Evolutionary conservation across 2,888 invertebrate species (phyloP).

Genomic region (Margaritifera margaritifera): DNA sequence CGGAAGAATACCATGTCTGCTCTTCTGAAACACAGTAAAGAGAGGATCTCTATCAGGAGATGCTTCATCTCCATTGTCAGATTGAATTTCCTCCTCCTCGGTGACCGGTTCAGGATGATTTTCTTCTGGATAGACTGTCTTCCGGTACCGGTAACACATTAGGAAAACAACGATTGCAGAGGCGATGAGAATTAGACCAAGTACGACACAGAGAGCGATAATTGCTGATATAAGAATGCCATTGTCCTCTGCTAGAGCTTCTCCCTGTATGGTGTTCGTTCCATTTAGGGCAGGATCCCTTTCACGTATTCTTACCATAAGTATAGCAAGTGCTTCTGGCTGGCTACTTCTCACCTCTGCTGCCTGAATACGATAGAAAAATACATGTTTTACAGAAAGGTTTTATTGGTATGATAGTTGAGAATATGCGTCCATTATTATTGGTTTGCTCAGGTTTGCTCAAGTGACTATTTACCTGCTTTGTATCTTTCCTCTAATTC

Average conservation of each 20-base stretch:
- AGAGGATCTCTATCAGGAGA: constrained; percentile 15
- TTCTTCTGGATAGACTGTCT: constrained; percentile 21
- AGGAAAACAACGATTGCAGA: background rate
- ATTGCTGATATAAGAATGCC: constrained; percentile 29
- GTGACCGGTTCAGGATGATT: constrained; percentile 40
- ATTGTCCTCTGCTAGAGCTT: constrained; percentile 2
- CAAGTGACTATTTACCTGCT: too few species aligned
- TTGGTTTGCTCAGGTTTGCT: too few species aligned
- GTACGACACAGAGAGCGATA: constrained; percentile 1
- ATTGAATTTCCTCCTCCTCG: constrained; percentile 37
- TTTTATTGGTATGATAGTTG: too few species aligned
- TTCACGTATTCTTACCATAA: constrained; percentile 22
- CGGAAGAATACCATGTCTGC: constrained; percentile 22
- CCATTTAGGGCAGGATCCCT: constrained; percentile 17
- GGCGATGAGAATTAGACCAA: constrained; percentile 27
- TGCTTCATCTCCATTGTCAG: constrained; percentile 23
- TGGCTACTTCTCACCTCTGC: too few species aligned
- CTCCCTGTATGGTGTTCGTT: constrained; percentile 6
- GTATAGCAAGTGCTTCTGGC: constrained; percentile 15
- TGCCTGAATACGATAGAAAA: too few species aligned
- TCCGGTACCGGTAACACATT: constrained; percentile 22
- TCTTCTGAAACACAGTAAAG: constrained; percentile 14
- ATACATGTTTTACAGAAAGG: too few species aligned
- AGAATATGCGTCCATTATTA: too few species aligned
- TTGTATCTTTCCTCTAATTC: too few species aligned